A percentile compares a stretch with the other conserved stretches of the same genome.
Evolutionary conservation across 2,888 invertebrate genomes (phyloP).

Genomic region (Aphidoletes aphidimyza): DNA sequence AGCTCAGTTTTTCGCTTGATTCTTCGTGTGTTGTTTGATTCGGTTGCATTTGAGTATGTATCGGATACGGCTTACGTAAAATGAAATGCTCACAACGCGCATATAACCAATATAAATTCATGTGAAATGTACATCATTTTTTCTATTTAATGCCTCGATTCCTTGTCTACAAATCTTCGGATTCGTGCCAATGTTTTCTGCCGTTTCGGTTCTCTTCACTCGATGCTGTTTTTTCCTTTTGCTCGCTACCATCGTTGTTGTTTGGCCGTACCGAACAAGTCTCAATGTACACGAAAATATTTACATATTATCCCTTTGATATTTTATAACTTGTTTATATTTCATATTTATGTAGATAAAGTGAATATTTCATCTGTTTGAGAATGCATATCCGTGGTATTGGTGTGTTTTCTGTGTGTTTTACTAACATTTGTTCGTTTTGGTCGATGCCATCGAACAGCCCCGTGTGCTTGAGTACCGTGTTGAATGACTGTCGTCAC

Average conservation of each 20-base stretch:
- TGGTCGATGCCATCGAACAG: too few relatives aligned
- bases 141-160: constrained; percentile 7
- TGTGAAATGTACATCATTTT: constrained; percentile 32
- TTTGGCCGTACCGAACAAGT: constrained; percentile 6
- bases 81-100: too few relatives aligned
- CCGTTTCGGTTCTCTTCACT: not conserved
- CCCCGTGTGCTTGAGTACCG: too few relatives aligned
- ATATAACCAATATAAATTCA: constrained; percentile 26
- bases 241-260: not conserved
- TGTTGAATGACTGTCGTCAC: not conserved
- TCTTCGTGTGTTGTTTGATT: not conserved
- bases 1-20: too few relatives aligned
- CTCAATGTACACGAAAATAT: constrained; percentile 24
- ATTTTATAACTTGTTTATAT: constrained; percentile 53
- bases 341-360: constrained; percentile 52
- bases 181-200: not conserved
- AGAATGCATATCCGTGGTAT: constrained; percentile 4
- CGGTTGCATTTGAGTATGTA: not conserved
- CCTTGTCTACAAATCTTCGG: not conserved
- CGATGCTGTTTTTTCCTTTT: not conserved
- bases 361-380: constrained; percentile 51
- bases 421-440: too few relatives aligned
- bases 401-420: not conserved
- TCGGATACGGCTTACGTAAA: not conserved
- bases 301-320: constrained; percentile 52